Evolutionary conservation across 2,113 vertebrate species (phyloP).

Genomic region (Zosterops lateralis): DNA sequence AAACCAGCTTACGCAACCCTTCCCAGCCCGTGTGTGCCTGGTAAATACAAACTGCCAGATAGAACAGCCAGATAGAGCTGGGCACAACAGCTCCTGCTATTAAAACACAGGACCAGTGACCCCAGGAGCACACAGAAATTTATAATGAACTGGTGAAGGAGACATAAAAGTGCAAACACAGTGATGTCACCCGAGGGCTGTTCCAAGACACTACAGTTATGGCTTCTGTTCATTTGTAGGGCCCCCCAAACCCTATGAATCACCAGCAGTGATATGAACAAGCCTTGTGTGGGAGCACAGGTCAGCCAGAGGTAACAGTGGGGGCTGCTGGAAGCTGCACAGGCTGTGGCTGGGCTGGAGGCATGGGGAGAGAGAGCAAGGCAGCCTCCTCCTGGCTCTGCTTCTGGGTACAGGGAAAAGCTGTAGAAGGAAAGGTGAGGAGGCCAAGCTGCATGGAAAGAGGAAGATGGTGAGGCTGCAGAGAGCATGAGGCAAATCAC

Average conservation of each 20-base stretch:
- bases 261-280: accelerated
- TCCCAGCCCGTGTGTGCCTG: background rate
- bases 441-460: background rate
- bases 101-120: background rate
- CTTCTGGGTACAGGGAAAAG: background rate
- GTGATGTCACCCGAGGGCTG: constrained; percentile 34
- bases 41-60: constrained; percentile 27
- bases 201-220: constrained; percentile 33
- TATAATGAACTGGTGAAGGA: background rate
- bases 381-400: background rate
- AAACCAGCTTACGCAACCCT: constrained; percentile 32
- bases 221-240: background rate
- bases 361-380: background rate
- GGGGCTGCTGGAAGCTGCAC: constrained; percentile 27
- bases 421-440: background rate
- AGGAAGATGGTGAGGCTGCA: background rate
- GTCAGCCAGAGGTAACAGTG: constrained; percentile 22
- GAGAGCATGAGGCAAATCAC: accelerated
- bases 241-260: background rate
- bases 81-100: constrained; percentile 34
- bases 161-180: constrained; percentile 36
- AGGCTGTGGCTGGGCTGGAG: background rate
- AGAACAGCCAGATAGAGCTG: constrained; percentile 17
- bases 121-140: background rate
- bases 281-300: background rate